Conservation (phyloP, 2,888 invertebrate genomes). For the Myopa tessellatipennis region DNA sequence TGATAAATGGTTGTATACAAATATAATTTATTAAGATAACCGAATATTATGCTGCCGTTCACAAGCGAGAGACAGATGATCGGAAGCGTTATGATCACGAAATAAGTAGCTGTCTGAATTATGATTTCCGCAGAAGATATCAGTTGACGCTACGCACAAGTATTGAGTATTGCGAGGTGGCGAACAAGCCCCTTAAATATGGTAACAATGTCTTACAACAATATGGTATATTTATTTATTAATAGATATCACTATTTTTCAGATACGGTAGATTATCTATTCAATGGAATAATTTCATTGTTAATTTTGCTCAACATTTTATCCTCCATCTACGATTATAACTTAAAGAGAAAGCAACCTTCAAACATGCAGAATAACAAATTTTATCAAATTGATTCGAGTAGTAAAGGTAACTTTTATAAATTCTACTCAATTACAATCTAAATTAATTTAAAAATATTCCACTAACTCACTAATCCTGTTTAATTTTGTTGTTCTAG, state of each 20-base stretch:
- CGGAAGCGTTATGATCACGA: conserved; percentile 52
- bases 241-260: not conserved
- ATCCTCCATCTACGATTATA: conserved; percentile 50
- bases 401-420: conserved; percentile 44
- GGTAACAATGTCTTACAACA: conserved; percentile 48
- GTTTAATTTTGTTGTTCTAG: conserved; percentile 43
- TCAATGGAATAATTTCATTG: conserved; percentile 47
- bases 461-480: not conserved
- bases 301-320: conserved; percentile 40
- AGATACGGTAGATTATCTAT: conserved; percentile 53
- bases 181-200: conserved; percentile 44
- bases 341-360: conserved; percentile 48
- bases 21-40: conserved; percentile 48
- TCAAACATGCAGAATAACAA: conserved; percentile 41
- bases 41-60: conserved; percentile 54
- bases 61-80: conserved; percentile 52
- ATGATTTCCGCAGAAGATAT: conserved; percentile 50
- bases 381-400: conserved; percentile 50
- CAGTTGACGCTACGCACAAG: conserved; percentile 53
- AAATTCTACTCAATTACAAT: not conserved
- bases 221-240: not conserved
- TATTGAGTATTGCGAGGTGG: conserved; percentile 60
- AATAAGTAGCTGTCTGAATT: conserved; percentile 59
- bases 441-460: not conserved
- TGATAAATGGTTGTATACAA: not conserved